A percentile compares a stretch with the other conserved stretches of the same genome.
phyloP scores from a whole-genome alignment of 2,888 invertebrate species.

The Perizoma flavofasciatum region DNA sequence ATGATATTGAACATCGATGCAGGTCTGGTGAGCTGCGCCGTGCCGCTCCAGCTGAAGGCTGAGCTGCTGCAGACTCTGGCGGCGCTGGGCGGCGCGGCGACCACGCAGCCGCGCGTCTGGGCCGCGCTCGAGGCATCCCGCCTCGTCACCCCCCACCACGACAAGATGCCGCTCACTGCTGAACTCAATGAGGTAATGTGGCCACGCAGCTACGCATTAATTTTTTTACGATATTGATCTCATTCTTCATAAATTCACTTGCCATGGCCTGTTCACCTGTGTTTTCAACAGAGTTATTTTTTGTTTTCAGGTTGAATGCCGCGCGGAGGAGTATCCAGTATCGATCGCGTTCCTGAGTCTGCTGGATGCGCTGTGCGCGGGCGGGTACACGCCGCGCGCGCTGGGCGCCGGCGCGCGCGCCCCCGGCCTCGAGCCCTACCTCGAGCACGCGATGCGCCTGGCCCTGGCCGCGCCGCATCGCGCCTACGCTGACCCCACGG shows the following conservation, averaged over 20 bases:
- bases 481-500: conserved; percentile 90
- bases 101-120: conserved; percentile 93
- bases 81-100: conserved; percentile 90
- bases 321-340: conserved; percentile 95
- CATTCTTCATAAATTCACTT: too few species aligned
- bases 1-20: conserved; percentile 10
- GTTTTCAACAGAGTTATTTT: not conserved
- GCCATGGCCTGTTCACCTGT: too few species aligned
- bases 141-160: conserved; percentile 86
- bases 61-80: conserved; percentile 91
- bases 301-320: conserved; percentile 87
- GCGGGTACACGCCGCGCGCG: conserved; percentile 87
- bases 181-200: conserved; percentile 91
- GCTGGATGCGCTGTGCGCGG: conserved; percentile 88
- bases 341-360: conserved; percentile 92
- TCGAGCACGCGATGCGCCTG: conserved; percentile 92
- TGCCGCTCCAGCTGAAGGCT: conserved; percentile 93
- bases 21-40: conserved; percentile 93
- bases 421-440: conserved; percentile 95
- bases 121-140: conserved; percentile 92
- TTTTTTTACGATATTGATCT: too few species aligned
- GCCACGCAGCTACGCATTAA: not conserved
- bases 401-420: conserved; percentile 92
- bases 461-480: conserved; percentile 91
- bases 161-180: conserved; percentile 87